Conservation (phyloP, 2,888 invertebrate species). For the Eupithecia pulchellata region DNA sequence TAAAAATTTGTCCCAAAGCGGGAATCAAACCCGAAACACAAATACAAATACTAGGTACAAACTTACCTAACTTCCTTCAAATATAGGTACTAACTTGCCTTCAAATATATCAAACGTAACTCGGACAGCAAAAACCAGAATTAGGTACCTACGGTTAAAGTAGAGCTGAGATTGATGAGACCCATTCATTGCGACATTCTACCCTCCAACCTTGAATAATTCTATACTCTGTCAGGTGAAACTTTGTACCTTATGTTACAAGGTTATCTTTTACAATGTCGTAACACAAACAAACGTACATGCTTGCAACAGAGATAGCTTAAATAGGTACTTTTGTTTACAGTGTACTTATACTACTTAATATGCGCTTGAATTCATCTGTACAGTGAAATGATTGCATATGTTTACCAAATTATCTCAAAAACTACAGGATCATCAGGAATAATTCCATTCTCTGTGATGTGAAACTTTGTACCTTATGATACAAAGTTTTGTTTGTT, state of each 20-base stretch:
- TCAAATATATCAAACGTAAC: constrained; percentile 11
- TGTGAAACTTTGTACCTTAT: too few relatives aligned
- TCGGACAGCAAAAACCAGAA: constrained; percentile 5
- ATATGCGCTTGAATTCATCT: not conserved
- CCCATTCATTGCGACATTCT: constrained; percentile 50
- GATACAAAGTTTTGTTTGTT: too few relatives aligned
- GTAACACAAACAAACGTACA: not conserved
- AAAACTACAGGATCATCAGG: too few relatives aligned
- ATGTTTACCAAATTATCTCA: too few relatives aligned
- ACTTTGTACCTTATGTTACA: not conserved
- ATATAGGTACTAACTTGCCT: too few relatives aligned
- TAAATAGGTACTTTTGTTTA: not conserved
- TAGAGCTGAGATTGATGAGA: constrained; percentile 60
- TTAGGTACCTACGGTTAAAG: constrained; percentile 39
- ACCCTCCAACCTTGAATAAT: constrained; percentile 54
- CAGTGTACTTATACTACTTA: not conserved
- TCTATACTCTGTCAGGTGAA: constrained; percentile 33
- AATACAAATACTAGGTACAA: too few relatives aligned
- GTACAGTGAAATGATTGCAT: too few relatives aligned
- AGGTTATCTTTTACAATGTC: constrained; percentile 6
- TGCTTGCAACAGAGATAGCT: not conserved
- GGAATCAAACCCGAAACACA: too few relatives aligned
- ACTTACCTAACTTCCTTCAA: too few relatives aligned
- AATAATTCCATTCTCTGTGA: too few relatives aligned
- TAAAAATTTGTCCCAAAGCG: too few relatives aligned